These are phyloP conservation scores for Platysternon megacephalum DNA, from an alignment of 2,113 vertebrate genomes.

Conservation along the genomic window DNA sequence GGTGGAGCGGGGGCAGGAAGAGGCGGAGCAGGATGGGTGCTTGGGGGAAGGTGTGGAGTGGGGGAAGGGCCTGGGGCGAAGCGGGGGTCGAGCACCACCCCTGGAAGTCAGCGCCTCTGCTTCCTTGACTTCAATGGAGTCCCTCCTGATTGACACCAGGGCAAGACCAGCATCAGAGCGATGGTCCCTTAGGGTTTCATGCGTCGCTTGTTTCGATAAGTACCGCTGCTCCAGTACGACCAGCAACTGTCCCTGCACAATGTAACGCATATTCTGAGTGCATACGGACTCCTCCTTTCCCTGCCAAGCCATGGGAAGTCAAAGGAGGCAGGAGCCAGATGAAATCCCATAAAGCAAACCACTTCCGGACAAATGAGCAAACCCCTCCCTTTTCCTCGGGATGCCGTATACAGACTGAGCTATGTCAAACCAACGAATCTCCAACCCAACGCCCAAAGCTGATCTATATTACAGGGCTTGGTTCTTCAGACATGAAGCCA, in stretches of 20 bases:
- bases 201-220: not conserved
- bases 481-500: not conserved
- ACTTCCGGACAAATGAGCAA: not conserved
- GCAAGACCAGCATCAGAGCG: not conserved
- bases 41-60: too few relatives aligned
- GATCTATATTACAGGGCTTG: not conserved
- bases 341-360: not conserved
- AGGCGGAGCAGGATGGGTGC: too few relatives aligned
- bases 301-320: not conserved
- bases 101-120: too few relatives aligned
- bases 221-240: not conserved
- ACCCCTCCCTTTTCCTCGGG: not conserved
- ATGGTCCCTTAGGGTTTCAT: not conserved
- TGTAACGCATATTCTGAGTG: not conserved
- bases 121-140: not conserved
- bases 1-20: too few relatives aligned
- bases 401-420: not conserved
- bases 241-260: not conserved
- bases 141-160: not conserved
- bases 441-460: not conserved
- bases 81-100: too few relatives aligned
- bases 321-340: not conserved
- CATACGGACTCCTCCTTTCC: not conserved
- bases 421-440: fast-evolving
- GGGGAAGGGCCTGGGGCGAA: too few relatives aligned